phyloP scores from a whole-genome alignment of 2,113 vertebrate genomes.

The Tor tambroides region DNA sequence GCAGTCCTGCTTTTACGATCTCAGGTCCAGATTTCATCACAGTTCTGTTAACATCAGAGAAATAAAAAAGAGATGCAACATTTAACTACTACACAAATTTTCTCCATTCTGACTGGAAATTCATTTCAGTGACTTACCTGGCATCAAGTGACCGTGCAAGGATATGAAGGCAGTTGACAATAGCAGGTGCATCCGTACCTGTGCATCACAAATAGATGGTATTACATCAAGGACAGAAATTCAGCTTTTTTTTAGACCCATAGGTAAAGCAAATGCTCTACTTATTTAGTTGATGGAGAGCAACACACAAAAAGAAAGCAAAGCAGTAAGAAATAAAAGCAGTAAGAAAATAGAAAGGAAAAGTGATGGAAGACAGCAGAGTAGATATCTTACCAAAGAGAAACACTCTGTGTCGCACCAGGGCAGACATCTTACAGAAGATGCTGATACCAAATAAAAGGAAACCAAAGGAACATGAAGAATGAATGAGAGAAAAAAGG shows the following conservation, averaged over 20 bases:
- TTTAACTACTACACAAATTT: not conserved
- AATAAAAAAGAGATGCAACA: not conserved
- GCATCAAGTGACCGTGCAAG: conserved; percentile 90
- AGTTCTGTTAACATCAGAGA: conserved; percentile 74
- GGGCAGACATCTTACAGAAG: conserved; percentile 93
- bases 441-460: conserved; percentile 75
- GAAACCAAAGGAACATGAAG: conserved; percentile 15
- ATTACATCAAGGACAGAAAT: not conserved
- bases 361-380: not conserved
- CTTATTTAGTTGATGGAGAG: not conserved
- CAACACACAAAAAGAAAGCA: conserved; percentile 34
- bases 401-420: conserved; percentile 93
- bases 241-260: not conserved
- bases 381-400: conserved; percentile 87
- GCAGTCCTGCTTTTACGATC: conserved; percentile 94
- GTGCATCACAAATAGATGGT: not conserved
- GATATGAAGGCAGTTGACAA: conserved; percentile 94
- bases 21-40: conserved; percentile 96
- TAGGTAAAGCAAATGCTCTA: not conserved
- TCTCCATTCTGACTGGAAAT: not conserved
- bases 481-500: conserved; percentile 22
- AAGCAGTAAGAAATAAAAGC: conserved; percentile 31
- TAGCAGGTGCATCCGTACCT: conserved; percentile 88
- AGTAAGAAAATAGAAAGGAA: not conserved
- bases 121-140: conserved; percentile 72